Evolutionary conservation across 2,888 invertebrate genomes (phyloP).

Genomic region (Drosophila gaucha): DNA sequence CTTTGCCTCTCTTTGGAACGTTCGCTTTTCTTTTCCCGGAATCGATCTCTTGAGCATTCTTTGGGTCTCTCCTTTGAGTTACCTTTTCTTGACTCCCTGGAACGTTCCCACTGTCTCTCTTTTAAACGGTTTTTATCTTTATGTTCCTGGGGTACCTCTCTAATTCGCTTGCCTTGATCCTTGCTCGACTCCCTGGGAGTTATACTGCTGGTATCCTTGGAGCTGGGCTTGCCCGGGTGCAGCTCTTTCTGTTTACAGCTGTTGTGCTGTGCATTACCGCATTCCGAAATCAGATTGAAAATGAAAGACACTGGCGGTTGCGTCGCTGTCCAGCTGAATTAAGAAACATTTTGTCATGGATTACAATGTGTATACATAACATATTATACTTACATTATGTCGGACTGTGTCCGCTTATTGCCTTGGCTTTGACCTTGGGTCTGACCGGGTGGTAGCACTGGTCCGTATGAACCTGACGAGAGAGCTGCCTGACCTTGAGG

Average conservation of each 20-base stretch:
- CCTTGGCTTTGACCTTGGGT: background rate
- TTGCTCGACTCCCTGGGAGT: constrained; percentile 4
- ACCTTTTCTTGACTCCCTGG: no score
- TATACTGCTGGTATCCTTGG: constrained; percentile 13
- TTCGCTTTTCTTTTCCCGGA: constrained; percentile 9
- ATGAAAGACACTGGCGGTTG: constrained; percentile 49
- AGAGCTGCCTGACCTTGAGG: background rate
- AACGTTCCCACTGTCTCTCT: constrained; percentile 4
- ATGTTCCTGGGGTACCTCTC: background rate
- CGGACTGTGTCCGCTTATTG: constrained; percentile 45
- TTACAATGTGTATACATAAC: no score
- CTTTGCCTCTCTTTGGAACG: constrained; percentile 14
- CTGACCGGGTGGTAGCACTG: constrained; percentile 39
- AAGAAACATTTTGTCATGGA: constrained; percentile 1
- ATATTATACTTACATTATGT: constrained; percentile 39
- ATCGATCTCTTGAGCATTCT: constrained; percentile 7
- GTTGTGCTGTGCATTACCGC: constrained; percentile 50
- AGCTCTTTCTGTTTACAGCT: constrained; percentile 37
- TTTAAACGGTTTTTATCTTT: no score
- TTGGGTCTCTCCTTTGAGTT: constrained; percentile 21
- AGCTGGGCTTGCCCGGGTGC: background rate
- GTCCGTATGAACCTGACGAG: constrained; percentile 36
- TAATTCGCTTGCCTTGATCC: constrained; percentile 1
- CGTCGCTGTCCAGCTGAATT: constrained; percentile 50
- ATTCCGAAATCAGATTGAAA: constrained; percentile 52